Percentiles rank a stretch among this genome's conserved stretches.
Conservation (phyloP, 2,888 invertebrate genomes). For the Pseudolycoriella hygida region DNA sequence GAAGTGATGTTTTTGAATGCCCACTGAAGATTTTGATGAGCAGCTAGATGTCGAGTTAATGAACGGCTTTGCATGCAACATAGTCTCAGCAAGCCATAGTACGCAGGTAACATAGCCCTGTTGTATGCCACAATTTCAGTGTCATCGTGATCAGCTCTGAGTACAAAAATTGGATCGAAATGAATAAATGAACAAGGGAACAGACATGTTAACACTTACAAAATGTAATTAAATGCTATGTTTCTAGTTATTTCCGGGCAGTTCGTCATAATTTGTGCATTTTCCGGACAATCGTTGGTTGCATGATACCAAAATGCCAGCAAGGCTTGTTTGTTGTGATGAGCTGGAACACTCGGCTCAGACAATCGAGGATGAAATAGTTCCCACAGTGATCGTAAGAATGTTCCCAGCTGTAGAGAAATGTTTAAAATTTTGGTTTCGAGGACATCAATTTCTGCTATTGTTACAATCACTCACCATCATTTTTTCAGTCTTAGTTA, state of each 20-base stretch:
- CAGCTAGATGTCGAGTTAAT: slow-evolving; percentile 72
- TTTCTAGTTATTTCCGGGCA: slow-evolving; percentile 81
- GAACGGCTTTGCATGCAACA: slow-evolving; percentile 77
- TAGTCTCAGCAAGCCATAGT: slow-evolving; percentile 73
- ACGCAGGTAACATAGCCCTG: slow-evolving; percentile 83
- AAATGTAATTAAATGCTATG: slow-evolving; percentile 89
- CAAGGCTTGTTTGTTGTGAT: slow-evolving; percentile 88
- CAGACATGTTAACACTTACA: slow-evolving; percentile 42
- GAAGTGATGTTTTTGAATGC: slow-evolving; percentile 92
- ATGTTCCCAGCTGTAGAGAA: slow-evolving; percentile 66
- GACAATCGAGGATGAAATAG: slow-evolving; percentile 86
- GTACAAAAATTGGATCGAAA: slow-evolving; percentile 7
- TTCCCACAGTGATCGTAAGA: slow-evolving; percentile 82
- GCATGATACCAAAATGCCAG: slow-evolving; percentile 89
- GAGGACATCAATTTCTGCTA: slow-evolving; percentile 1
- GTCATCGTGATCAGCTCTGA: slow-evolving; percentile 88
- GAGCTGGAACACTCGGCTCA: slow-evolving; percentile 86
- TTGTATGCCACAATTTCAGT: slow-evolving; percentile 90
- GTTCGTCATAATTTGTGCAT: slow-evolving; percentile 71
- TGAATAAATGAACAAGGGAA: not conserved
- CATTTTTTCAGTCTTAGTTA: slow-evolving; percentile 77
- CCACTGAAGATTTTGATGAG: slow-evolving; percentile 92
- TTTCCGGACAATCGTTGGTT: slow-evolving; percentile 82
- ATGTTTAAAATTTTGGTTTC: not conserved
- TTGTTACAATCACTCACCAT: slow-evolving; percentile 56